Evolutionary conservation across 2,797 vertebrate species (phyloP), one percentile per base, ranked within the genome.

Genomic region (Mastacembelus armatus): DNA sequence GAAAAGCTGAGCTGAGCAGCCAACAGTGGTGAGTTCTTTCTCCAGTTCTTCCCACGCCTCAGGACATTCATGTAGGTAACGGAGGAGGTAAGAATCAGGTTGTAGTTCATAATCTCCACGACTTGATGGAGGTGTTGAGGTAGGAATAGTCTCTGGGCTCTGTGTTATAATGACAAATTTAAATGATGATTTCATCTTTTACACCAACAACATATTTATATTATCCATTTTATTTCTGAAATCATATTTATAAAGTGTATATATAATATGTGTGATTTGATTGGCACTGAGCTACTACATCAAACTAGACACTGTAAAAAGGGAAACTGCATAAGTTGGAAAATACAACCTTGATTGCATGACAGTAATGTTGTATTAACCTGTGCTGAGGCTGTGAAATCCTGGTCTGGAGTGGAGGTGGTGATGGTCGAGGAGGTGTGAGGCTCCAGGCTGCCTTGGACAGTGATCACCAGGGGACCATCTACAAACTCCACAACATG

Each of bases 1-100:
- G n/a, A n/a, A n/a, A n/a, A n/a, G n/a, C n/a, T n/a, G n/a, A n/a
- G n/a, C n/a, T n/a, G n/a, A n/a, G n/a, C n/a, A n/a, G n/a, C n/a
- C n/a, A n/a, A n/a, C n/a, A n/a, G n/a, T n/a, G n/a, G n/a, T n/a
- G n/a, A n/a, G n/a, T n/a, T n/a, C n/a, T n/a, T n/a, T n/a, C n/a
- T n/a, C n/a, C n/a, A n/a, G n/a, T n/a, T n/a, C n/a, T n/a, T n/a
- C n/a, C n/a, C n/a, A n/a, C n/a, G n/a, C n/a, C n/a, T n/a, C n/a
- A n/a, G n/a, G n/a, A n/a, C n/a, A n/a, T n/a, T n/a, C n/a, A n/a
- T n/a, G n/a, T n/a, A n/a, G 60, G 29, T 73, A 85, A 19, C 40
- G 61, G 11, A 71, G 36, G 9, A 85, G 56, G 58, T 69, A 61
- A 3, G 10, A 1, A 9, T 86, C 75, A 1, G 74, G 36, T 1